Conservation (phyloP, 1,140 invertebrate species). For the Theocolax elegans region DNA sequence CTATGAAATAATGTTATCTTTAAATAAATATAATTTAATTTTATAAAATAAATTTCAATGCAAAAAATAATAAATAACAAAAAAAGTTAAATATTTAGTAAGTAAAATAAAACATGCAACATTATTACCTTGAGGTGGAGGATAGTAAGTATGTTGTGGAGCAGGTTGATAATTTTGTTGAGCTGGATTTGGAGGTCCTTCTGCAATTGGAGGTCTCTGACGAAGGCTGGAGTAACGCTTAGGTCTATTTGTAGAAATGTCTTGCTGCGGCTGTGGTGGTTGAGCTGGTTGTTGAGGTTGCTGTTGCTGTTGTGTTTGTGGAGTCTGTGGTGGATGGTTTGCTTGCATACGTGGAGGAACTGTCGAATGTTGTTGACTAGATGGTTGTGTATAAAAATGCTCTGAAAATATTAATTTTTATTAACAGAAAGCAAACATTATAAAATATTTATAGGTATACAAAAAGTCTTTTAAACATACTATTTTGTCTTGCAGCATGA, state of each 20-base stretch:
- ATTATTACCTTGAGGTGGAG: conserved; percentile 60
- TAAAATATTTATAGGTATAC: background rate
- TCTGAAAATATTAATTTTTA: conserved; percentile 49
- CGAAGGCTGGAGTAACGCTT: conserved; percentile 82
- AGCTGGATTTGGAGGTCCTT: conserved; percentile 50
- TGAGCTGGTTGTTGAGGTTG: conserved; percentile 57
- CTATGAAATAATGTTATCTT: too few species aligned
- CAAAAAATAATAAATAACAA: background rate
- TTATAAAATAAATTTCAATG: too few species aligned
- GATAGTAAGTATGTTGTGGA: conserved; percentile 61
- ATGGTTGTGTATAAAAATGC: conserved; percentile 60
- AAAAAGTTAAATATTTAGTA: background rate
- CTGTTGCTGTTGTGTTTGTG: conserved; percentile 53
- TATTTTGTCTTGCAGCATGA: conserved; percentile 57
- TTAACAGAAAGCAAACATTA: background rate
- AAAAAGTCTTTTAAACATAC: conserved; percentile 50
- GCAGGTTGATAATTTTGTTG: conserved; percentile 60
- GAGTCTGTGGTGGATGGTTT: conserved; percentile 52
- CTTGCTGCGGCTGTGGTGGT: conserved; percentile 52
- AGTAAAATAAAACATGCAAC: too few species aligned
- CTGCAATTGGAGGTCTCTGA: conserved; percentile 69
- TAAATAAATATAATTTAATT: too few species aligned
- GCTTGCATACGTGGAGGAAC: conserved; percentile 67
- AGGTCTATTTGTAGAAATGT: conserved; percentile 69
- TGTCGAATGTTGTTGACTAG: conserved; percentile 63